Evolutionary conservation across 2,888 invertebrate species (phyloP), one percentile per base, ranked within the genome.

Genomic region (Drosophila mulleri): DNA sequence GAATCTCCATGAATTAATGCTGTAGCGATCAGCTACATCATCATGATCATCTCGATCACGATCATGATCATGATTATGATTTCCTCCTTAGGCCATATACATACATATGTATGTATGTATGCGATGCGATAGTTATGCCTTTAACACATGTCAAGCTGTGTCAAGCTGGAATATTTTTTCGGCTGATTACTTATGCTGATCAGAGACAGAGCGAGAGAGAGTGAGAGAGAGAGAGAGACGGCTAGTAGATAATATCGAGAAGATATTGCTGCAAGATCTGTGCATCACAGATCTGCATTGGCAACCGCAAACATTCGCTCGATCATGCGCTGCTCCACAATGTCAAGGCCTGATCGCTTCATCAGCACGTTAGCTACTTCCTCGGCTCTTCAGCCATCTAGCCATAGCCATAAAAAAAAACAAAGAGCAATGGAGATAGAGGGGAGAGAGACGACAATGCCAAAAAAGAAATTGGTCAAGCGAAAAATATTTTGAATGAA

Each of bases 261-360:
- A 18, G n/a, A 50, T 32, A 18, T 47, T 16, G 45, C 45, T 47
- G 16, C 23, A 11, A 16, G 35, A 52, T 37, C 35, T 35, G 14
- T 32, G 50, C 9, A 48, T 2, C 2, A 29, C 11, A n/a, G 29
- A 48, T 48, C 52, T 23, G 9, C 16, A 39, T n/a, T 23, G 37
- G 16, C 16, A 39, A 8, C 26, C 26, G 39, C 18, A 44, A 16
- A 32, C 32, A 9, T 32, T 32, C 23, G 29, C 18, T 32, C 39
- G 37, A 39, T 16, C 18, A 16, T 73, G 66, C 65, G 60, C 41
- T 56, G 67, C 67, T 63, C 65, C 67, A 83, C 89, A 84, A 84
- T 84, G 83, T 90, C 90, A 84, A 84, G 83, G 90, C 89, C 89
- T 90, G 83, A 90, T 84, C 90, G 73, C 90, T 83, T 83, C 87